A percentile compares a stretch with the other conserved stretches of the same genome.
phyloP scores from a whole-genome alignment of 2,113 vertebrate species.

The Pelobates fuscus region DNA sequence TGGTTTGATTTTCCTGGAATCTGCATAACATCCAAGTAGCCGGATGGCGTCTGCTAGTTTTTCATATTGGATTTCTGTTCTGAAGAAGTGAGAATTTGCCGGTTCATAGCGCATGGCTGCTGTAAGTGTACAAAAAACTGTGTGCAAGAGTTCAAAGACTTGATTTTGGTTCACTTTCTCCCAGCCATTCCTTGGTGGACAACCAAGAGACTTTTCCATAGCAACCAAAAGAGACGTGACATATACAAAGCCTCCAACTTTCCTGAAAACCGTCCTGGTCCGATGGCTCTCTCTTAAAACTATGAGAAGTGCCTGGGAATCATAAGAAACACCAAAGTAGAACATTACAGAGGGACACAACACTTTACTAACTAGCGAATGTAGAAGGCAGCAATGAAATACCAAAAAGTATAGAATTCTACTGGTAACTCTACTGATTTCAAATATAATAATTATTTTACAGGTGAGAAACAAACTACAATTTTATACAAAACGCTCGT shows the following conservation, averaged over 20 bases:
- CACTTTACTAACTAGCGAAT: too few relatives aligned
- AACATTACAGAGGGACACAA: background rate
- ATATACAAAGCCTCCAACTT: constrained; percentile 97
- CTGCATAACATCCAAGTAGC: constrained; percentile 94
- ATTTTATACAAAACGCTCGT: too few relatives aligned
- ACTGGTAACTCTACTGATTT: too few relatives aligned
- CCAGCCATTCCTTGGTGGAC: constrained; percentile 86
- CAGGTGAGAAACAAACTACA: too few relatives aligned
- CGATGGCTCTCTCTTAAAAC: constrained; percentile 94
- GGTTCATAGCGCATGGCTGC: constrained; percentile 97
- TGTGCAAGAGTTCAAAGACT: constrained; percentile 92
- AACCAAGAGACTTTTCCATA: constrained; percentile 92
- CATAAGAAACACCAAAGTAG: background rate
- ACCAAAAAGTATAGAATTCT: too few relatives aligned
- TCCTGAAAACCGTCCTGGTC: constrained; percentile 93
- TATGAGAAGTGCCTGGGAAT: constrained; percentile 77
- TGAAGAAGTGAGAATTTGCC: constrained; percentile 97
- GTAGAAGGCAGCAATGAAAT: too few relatives aligned
- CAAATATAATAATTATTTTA: too few relatives aligned
- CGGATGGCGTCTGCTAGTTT: constrained; percentile 95
- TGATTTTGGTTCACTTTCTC: constrained; percentile 92
- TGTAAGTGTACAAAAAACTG: constrained; percentile 91
- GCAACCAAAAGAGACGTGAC: constrained; percentile 94
- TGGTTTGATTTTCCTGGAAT: constrained; percentile 85
- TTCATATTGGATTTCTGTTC: constrained; percentile 96